A percentile compares a stretch with the other conserved stretches of the same genome.
phyloP scores from a whole-genome alignment of 37 sponge, comb jelly and placozoan species.

The Crambe crambe region DNA sequence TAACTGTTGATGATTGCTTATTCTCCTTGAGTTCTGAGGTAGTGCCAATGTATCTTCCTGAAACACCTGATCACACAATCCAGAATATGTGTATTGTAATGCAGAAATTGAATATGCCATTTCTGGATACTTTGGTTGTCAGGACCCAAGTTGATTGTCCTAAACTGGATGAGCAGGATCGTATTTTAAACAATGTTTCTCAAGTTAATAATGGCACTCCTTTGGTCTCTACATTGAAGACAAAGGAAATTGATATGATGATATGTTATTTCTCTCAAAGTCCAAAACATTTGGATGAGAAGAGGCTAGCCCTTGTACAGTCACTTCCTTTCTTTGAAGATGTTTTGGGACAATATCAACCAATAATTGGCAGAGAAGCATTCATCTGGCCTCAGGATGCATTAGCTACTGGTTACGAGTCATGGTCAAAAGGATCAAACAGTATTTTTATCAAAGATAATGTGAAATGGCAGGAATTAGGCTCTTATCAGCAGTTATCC shows the following conservation, averaged over 20 bases:
- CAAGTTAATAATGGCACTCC: neutral
- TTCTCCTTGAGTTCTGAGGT: neutral
- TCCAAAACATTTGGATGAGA: neutral
- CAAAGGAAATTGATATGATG: neutral
- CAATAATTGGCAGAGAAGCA: constrained; percentile 15
- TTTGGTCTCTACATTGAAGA: neutral
- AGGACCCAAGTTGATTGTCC: constrained; percentile 5
- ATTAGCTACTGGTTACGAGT: constrained; percentile 14
- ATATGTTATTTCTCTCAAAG: constrained; percentile 31
- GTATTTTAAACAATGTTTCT: constrained; percentile 12
- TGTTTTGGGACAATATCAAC: constrained; percentile 15
- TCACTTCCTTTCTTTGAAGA: constrained; percentile 51
- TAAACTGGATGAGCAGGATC: neutral
- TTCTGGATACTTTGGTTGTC: constrained; percentile 22
- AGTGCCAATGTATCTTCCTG: constrained; percentile 11
- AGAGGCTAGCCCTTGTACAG: neutral
- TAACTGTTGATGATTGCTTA: constrained; percentile 10
- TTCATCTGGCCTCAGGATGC: constrained; percentile 34
- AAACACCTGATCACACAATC: neutral
- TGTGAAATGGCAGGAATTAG: constrained; percentile 37
- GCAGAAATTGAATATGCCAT: constrained; percentile 21
- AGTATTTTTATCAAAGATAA: constrained; percentile 28
- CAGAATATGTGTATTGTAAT: neutral
- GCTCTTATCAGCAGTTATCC: neutral
- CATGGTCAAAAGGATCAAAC: constrained; percentile 11